phyloP scores from a whole-genome alignment of 1,140 invertebrate species.

The Pygmarrhopalites habei region DNA sequence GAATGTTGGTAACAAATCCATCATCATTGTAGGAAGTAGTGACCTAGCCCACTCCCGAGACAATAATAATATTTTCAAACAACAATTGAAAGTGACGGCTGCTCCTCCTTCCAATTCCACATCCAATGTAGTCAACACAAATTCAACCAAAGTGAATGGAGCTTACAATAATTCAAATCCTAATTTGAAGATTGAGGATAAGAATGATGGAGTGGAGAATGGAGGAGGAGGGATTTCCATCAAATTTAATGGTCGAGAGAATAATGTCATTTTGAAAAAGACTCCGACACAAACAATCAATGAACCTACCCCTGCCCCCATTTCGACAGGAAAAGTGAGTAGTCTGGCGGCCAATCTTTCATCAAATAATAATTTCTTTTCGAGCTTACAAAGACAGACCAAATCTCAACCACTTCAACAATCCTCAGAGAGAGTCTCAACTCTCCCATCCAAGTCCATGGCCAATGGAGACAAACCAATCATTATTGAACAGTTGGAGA shows the following conservation, averaged over 20 bases:
- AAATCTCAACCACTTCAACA: not conserved
- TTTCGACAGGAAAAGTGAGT: not conserved
- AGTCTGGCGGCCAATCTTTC: not conserved
- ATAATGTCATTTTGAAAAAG: conserved; percentile 7
- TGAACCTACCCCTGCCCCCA: not conserved
- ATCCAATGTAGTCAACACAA: not conserved
- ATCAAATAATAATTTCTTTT: conserved; percentile 5
- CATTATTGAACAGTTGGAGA: not conserved
- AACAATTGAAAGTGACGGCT: conserved; percentile 23
- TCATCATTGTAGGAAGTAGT: conserved; percentile 31
- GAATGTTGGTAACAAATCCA: conserved; percentile 34
- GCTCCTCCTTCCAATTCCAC: conserved; percentile 3
- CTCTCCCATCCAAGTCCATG: not conserved
- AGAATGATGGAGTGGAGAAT: too few relatives aligned
- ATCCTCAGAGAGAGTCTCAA: not conserved
- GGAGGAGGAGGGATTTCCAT: not conserved
- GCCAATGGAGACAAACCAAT: not conserved
- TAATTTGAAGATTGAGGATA: not conserved
- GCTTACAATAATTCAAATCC: not conserved
- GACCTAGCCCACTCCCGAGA: not conserved
- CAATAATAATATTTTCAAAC: conserved; percentile 14
- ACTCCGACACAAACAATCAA: not conserved
- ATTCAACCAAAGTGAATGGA: not conserved
- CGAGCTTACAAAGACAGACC: not conserved
- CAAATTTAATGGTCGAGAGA: conserved; percentile 7